Evolutionary conservation across 2,888 invertebrate genomes (phyloP).

Genomic region (Melipona bicolor): DNA sequence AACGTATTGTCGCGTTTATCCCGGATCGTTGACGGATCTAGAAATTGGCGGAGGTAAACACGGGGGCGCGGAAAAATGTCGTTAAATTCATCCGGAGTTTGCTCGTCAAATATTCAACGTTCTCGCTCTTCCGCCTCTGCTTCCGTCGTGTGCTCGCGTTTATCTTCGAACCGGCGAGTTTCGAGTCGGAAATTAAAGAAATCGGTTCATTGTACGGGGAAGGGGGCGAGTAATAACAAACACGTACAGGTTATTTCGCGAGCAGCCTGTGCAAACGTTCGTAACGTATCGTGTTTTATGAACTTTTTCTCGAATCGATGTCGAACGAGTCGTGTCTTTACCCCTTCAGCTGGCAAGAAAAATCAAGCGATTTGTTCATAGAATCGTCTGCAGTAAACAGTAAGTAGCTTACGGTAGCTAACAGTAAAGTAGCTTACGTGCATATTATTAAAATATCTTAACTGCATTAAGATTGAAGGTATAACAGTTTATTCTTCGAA

Average conservation of each 20-base stretch:
- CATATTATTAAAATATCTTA: too few species aligned
- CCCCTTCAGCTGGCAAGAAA: too few species aligned
- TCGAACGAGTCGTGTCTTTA: background rate
- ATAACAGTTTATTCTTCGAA: too few species aligned
- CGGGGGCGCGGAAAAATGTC: background rate
- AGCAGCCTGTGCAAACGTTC: background rate
- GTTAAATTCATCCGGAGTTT: conserved; percentile 22
- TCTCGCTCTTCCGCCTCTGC: background rate
- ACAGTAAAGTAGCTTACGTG: too few species aligned
- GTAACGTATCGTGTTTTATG: background rate
- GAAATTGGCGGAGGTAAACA: conserved; percentile 7
- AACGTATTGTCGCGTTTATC: conserved; percentile 26
- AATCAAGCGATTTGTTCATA: too few species aligned
- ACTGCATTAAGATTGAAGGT: too few species aligned
- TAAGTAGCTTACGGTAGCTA: too few species aligned
- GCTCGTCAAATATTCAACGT: conserved; percentile 20
- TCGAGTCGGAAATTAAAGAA: conserved; percentile 12
- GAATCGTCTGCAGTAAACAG: too few species aligned
- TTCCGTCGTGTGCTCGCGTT: background rate
- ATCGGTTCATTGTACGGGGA: background rate
- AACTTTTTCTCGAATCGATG: background rate
- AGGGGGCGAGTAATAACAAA: background rate
- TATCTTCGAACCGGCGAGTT: background rate
- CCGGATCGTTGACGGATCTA: conserved; percentile 20
- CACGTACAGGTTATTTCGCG: background rate